Conservation (phyloP, 2,113 vertebrate species). For the Prietella phreatophila region DNA sequence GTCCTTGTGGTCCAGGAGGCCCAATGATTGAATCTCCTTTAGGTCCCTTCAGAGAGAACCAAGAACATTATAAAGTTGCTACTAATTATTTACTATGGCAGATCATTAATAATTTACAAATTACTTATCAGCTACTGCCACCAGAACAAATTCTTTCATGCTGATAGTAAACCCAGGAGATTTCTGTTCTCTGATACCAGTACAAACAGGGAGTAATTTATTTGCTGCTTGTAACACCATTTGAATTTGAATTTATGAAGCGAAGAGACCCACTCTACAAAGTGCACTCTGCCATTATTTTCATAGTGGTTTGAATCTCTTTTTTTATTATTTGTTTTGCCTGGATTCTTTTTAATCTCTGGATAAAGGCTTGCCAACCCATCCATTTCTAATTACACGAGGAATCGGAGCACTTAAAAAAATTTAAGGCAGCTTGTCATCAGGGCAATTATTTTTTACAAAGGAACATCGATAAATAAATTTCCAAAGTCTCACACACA, state of each 20-base stretch:
- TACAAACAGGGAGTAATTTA: background rate
- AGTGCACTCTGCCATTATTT: background rate
- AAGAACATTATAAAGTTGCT: background rate
- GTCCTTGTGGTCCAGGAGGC: constrained; percentile 81
- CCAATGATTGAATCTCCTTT: constrained; percentile 85
- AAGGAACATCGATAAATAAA: constrained; percentile 35
- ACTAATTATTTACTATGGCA: background rate
- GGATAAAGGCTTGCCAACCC: constrained; percentile 23
- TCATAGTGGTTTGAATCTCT: background rate
- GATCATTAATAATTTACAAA: constrained; percentile 3
- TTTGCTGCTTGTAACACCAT: background rate
- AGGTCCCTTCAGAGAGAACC: constrained; percentile 76
- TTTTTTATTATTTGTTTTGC: constrained; percentile 22
- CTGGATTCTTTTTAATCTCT: constrained; percentile 26
- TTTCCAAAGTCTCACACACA: constrained; percentile 20
- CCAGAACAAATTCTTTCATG: background rate
- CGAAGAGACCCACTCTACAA: background rate
- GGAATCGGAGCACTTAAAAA: background rate
- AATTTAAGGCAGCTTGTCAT: constrained; percentile 33
- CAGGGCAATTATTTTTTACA: constrained; percentile 20
- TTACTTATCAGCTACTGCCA: constrained; percentile 2
- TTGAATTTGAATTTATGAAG: constrained; percentile 1
- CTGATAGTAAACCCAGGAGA: background rate
- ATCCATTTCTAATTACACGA: constrained; percentile 39
- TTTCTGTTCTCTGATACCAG: background rate